Base-by-base conservation (phyloP, 2,888 invertebrate species). In the Carpatolechia fugitivella region DNA sequence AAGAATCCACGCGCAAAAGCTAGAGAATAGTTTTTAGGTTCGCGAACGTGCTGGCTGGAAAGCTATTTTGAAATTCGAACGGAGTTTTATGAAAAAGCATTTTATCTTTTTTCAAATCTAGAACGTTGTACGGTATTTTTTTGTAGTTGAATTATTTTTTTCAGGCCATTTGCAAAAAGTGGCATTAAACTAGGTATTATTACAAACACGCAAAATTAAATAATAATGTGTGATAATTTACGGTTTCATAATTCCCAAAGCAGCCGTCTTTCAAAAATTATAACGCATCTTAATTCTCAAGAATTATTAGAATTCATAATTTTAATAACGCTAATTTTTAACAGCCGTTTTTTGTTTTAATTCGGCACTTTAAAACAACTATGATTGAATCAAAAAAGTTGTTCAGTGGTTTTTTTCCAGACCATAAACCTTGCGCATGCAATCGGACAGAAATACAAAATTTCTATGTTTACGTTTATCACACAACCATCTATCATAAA, bases 401-500 rank as follows among this genome's bases (percentile, higher is more conserved):
- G 20, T 44, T 11, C 20, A 44, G 20, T 24, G 33, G 8, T 24
- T 49, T 49, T 16, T 35, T 49, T 49, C 33, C 35, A 33, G 35
- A 10, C 49, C 16, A 49, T 49, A 49, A 49, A 49, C 13, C 8
- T 10, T 18, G n/a, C 11, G 24, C 11, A 24, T 24, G 24, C 24
- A 38, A 20, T 20, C 41, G 11, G 47, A 47, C 30, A 30, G 33
- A 49, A 8, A 16, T 40, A 40, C 49, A 18, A 30, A 49, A 49
- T 3, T 18, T 24, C 16, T 49, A 57, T 64, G 61, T 61, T 56
- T 56, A 64, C 58, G 56, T 62, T n/a, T 68, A 67, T 67, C 65
- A 65, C 29, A 58, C 53, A 59, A 55, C 60, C 69, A 74, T 74
- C 72, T 69, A 74, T 74, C 76, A 72, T 62, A 61, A 11, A 5